phyloP scores from a whole-genome alignment of 2,888 invertebrate genomes.

The Drosophila lutescens region DNA sequence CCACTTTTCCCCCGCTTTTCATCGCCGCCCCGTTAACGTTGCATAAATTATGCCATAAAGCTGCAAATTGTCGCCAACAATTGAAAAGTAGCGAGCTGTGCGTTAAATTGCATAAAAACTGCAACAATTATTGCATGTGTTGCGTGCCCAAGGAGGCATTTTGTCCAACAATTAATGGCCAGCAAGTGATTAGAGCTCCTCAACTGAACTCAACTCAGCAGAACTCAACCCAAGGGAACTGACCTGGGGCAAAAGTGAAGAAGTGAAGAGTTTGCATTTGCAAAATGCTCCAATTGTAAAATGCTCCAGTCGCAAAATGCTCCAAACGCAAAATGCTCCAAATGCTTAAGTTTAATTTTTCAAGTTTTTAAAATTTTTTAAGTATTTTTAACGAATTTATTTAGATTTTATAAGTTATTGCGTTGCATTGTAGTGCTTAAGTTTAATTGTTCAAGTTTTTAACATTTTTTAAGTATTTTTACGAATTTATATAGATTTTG shows the following conservation, averaged over 20 bases:
- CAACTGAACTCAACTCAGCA: constrained; percentile 19
- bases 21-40: constrained; percentile 27
- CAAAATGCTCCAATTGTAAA: too few relatives aligned
- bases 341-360: too few relatives aligned
- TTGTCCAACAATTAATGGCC: constrained; percentile 59
- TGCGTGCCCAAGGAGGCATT: constrained; percentile 33
- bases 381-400: too few relatives aligned
- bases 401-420: too few relatives aligned
- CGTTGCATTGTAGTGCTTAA: too few relatives aligned
- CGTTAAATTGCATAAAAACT: constrained; percentile 75
- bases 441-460: too few relatives aligned
- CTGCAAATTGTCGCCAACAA: constrained; percentile 62
- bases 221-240: constrained; percentile 3
- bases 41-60: constrained; percentile 81
- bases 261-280: constrained; percentile 48
- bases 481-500: too few relatives aligned
- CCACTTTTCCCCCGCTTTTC: background rate
- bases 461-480: too few relatives aligned
- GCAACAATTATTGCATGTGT: constrained; percentile 68
- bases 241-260: constrained; percentile 20
- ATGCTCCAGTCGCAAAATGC: too few relatives aligned
- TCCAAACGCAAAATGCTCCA: too few relatives aligned
- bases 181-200: constrained; percentile 28
- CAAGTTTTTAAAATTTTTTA: too few relatives aligned
- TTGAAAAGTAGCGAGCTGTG: constrained; percentile 60